Evolutionary conservation across 1,140 invertebrate species (phyloP), one percentile per base, ranked within the genome.

Genomic region (Tenebrio molitor): DNA sequence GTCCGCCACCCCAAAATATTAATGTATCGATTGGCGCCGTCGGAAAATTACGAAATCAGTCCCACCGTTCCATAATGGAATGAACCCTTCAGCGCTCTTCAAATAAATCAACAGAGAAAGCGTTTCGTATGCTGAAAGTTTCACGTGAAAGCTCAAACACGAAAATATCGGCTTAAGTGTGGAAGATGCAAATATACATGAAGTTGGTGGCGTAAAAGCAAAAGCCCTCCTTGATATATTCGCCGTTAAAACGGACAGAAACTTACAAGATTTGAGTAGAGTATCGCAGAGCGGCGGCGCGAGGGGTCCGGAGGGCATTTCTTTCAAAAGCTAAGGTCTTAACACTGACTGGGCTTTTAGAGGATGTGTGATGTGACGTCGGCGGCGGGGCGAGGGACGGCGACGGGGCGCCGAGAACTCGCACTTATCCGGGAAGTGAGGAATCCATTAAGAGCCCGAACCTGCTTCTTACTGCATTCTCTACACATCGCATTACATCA

Each of bases 241-340:
- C 72, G 21, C 72, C 34, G 72, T 66, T 74, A 82, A 63, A 70
- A 78, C 21, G 81, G 80, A 79, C 73, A 75, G 68, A 75, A 78
- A 77, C 74, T 82, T 84, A n/a, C 81, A 84, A 25, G 84, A 85
- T 71, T 80, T 86, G n/a, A 84, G 58, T 74, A 53, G 72, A 74
- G 68, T 50, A 70, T 74, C 58, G 63, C 36, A 39, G 36, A 64
- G 67, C 46, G 50, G 46, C 41, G 25, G 58, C 34, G 39, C 39
- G 17, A 39, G 39, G 36, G 64, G 19, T 44, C n/a, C n/a, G 53
- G 72, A 39, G 65, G 36, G 65, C 21, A 44, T 34, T 73, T 73
- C 72, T 73, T 73, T 73, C 67, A 70, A 70, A 70, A 53, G 72
- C 72, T 70, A 64, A 69, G 67, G 72, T 73, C 65, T 73, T 73